A percentile compares a stretch with the other conserved stretches of the same genome.
Conservation (phyloP, 2,797 vertebrate genomes). For the Micrastur ruficollis region DNA sequence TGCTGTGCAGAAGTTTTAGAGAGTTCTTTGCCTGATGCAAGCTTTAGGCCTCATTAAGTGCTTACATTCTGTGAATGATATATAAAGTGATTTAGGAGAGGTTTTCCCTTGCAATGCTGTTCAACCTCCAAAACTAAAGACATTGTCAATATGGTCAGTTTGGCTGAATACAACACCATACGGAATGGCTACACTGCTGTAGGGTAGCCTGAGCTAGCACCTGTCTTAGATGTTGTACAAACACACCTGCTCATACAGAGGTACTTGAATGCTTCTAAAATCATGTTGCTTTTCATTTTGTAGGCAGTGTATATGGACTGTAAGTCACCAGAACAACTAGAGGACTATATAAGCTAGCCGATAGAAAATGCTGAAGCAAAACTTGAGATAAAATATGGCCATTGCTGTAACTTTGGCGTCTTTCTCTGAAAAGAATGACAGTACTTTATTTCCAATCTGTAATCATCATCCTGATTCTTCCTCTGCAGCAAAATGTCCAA, state of each 20-base stretch:
- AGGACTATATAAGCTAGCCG: not conserved
- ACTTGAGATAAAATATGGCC: not conserved
- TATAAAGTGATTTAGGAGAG: not conserved
- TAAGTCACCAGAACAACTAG: not conserved
- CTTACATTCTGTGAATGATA: not conserved
- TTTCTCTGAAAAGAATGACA: not conserved
- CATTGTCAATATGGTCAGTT: not conserved
- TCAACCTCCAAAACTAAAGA: not conserved
- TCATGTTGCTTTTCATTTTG: not conserved
- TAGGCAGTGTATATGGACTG: not conserved
- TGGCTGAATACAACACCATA: not conserved
- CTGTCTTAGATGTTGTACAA: not conserved
- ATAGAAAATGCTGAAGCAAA: not conserved
- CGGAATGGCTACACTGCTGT: not conserved
- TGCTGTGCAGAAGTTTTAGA: not conserved
- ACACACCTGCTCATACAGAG: not conserved
- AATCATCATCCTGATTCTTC: not conserved
- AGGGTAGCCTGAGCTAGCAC: not conserved
- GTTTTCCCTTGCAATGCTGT: not conserved
- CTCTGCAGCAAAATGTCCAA: not conserved
- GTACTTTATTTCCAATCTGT: not conserved
- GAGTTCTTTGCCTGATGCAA: not conserved
- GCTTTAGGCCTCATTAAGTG: not conserved
- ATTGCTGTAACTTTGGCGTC: not conserved
- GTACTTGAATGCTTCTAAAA: not conserved